Base-by-base conservation (phyloP, 2,797 vertebrate genomes). In the Astyanax mexicanus region DNA sequence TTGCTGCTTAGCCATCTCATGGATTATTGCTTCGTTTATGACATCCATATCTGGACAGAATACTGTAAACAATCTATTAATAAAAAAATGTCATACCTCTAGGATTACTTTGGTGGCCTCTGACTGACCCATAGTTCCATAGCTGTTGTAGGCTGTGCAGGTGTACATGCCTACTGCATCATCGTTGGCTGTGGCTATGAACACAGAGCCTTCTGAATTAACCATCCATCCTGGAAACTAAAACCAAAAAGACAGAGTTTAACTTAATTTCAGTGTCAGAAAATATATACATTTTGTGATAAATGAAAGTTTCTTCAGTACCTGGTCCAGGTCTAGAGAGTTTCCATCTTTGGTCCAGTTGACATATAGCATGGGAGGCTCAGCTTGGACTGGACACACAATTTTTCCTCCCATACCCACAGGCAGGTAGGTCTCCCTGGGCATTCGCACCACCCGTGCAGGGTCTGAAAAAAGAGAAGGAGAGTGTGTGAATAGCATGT, bases 91-190 rank as follows among this genome's bases (percentile, higher is more conserved):
- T 7, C 54, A 75, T 81, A 98, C 97, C 96, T 98, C 92, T 58
- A 98, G 90, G 77, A 97, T 89, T 77, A 98, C 96, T 0, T 89
- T 89, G 0, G 96, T 98, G 76, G 95, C 93, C 0, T 89, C 89
- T 12, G 97, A 99, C 61, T 90, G 84, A 13, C 97, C 97, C 47
- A 96, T 92, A 0, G 96, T 98, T 45, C 97, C 97, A 0, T 96
- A 97, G 77, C 95, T 97, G 90, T 98, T 99, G 83, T 97, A 98
- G 0, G 97, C 94, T 0, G 96, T 98, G 68, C 97, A 99, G 1
- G 93, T 93, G 85, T 98, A 98, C 77, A 93, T 89, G 49, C 97
- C 97, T 78, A 96, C 91, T 0, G 93, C 96, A 0, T 98, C 95
- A n/a, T 98, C 96, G 1, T 97, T 98, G 51, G 95, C 94, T 65